phyloP scores from a whole-genome alignment of 2,113 vertebrate genomes.

The Cyphomyrus plagiostoma region DNA sequence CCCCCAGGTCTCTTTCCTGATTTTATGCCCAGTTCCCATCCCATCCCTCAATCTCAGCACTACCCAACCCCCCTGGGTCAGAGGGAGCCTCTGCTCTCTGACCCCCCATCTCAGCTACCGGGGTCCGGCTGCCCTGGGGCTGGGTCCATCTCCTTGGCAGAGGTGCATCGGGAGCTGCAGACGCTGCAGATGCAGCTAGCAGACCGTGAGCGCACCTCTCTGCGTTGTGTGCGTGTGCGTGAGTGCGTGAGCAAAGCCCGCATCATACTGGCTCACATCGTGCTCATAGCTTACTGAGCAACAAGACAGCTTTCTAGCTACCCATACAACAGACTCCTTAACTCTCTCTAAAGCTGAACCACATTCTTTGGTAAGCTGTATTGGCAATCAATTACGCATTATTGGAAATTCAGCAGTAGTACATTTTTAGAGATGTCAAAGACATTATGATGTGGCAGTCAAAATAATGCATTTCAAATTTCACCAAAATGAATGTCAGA shows the following conservation, averaged over 20 bases:
- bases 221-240: background rate
- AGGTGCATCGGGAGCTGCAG: constrained; percentile 87
- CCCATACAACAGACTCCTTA: background rate
- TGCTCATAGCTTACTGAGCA: background rate
- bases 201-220: constrained; percentile 62
- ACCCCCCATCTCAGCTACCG: constrained; percentile 29
- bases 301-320: background rate
- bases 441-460: background rate
- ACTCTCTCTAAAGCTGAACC: background rate
- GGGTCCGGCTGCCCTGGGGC: constrained; percentile 54
- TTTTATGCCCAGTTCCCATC: constrained; percentile 46
- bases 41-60: constrained; percentile 40
- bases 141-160: constrained; percentile 69
- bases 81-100: constrained; percentile 44
- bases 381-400: background rate
- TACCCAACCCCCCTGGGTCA: constrained; percentile 34
- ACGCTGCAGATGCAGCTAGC: constrained; percentile 79
- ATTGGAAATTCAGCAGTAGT: background rate
- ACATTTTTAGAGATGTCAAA: background rate
- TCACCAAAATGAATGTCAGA: background rate
- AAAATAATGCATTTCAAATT: background rate
- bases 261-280: background rate
- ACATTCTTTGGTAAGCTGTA: background rate
- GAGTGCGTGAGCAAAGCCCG: background rate
- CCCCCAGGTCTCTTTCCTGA: constrained; percentile 56